These are phyloP conservation scores for Palythoa grandiflora DNA, from an alignment of 92 coral and sea anemone species.

Conservation along the genomic window DNA sequence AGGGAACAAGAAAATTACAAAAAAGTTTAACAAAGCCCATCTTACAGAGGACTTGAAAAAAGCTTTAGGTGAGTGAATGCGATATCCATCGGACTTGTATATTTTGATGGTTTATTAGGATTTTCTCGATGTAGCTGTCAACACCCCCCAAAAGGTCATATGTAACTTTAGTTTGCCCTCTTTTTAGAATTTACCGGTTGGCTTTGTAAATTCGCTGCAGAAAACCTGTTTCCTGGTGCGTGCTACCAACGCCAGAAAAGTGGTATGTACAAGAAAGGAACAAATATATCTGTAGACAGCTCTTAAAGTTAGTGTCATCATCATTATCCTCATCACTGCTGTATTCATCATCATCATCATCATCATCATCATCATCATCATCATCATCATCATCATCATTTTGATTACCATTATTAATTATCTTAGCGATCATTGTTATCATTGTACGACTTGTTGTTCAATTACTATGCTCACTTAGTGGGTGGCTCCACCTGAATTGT, in stretches of 20 bases:
- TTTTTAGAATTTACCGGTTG: conserved; percentile 70
- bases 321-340: neutral
- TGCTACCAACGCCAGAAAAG: conserved; percentile 83
- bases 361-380: neutral
- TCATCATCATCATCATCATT: neutral
- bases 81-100: too few relatives aligned
- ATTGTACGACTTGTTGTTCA: neutral
- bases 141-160: neutral
- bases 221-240: conserved; percentile 76
- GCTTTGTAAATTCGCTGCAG: conserved; percentile 53
- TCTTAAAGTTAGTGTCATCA: neutral
- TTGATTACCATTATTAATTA: neutral
- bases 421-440: neutral
- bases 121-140: too few relatives aligned
- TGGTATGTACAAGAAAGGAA: conserved; percentile 45
- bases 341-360: neutral
- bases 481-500: too few relatives aligned
- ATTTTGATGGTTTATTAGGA: too few relatives aligned
- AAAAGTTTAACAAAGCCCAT: neutral
- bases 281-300: neutral
- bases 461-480: too few relatives aligned
- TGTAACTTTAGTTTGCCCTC: neutral
- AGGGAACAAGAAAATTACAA: neutral
- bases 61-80: conserved; percentile 17
- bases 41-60: conserved; percentile 20